Evolutionary conservation across 2,888 invertebrate species (phyloP).

Genomic region (Nomada goodeniana): DNA sequence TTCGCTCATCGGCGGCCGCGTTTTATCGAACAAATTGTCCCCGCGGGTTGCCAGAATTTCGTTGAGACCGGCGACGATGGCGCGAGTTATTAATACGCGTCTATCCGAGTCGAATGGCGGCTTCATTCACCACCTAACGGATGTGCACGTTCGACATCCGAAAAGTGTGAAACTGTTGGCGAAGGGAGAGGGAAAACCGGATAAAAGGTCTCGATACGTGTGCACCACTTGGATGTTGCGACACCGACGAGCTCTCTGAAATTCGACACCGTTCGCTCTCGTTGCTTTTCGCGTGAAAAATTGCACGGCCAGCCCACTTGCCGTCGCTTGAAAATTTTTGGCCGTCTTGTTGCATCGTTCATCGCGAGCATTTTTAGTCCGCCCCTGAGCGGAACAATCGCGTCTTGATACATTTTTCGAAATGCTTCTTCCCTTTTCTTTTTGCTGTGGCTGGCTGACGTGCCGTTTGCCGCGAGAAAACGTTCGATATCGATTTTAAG

Average conservation of each 20-base stretch:
- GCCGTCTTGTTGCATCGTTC: neutral
- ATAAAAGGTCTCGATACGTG: constrained; percentile 17
- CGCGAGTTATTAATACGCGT: constrained; percentile 83
- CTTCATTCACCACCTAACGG: constrained; percentile 76
- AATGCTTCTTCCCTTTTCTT: neutral
- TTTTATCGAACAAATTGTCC: constrained; percentile 42
- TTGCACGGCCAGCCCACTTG: constrained; percentile 9
- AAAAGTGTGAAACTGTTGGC: neutral
- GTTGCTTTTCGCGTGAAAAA: constrained; percentile 24
- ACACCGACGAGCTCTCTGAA: constrained; percentile 51
- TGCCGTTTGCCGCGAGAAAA: no score
- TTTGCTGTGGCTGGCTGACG: no score
- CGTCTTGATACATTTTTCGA: neutral
- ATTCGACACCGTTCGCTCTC: constrained; percentile 58
- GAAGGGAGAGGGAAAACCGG: constrained; percentile 8
- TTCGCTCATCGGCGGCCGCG: constrained; percentile 31
- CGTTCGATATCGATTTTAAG: no score
- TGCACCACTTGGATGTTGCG: constrained; percentile 41
- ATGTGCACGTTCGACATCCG: constrained; percentile 15
- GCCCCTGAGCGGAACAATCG: no score
- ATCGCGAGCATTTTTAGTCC: constrained; percentile 13
- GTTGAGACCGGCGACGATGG: constrained; percentile 77
- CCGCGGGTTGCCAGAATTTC: constrained; percentile 78
- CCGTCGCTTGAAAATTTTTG: neutral
- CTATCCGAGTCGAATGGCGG: constrained; percentile 72